Base-by-base conservation (phyloP, 2,888 invertebrate species). In the Itoplectis maculator region DNA sequence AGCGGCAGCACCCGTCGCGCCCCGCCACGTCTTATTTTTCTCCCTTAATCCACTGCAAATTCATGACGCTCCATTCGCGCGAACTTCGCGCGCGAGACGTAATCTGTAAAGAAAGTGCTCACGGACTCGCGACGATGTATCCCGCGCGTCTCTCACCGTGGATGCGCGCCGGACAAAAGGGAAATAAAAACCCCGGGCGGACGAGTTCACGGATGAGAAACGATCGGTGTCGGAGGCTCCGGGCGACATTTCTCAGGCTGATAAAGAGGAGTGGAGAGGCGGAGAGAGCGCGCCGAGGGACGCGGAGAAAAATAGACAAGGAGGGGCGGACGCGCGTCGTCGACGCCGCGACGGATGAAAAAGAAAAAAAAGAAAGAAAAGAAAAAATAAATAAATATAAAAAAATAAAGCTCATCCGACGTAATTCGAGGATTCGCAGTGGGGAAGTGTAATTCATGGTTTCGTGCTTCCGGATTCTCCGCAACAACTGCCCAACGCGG, bases 391-490 rank as follows among this genome's bases (percentile, higher is more conserved):
- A 83, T n/a, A 75, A 42, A 59, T 15, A 5, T 63, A 74, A n/a
- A 20, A 37, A 81, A 83, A 83, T 82, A 83, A 85, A 83, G 83
- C 83, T 85, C 84, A 85, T 85, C 84, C 78, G 80, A 83, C 83
- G 84, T 85, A 83, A 85, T 85, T 85, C 84, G 84, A 83, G 81
- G 59, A 85, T 83, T 83, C 76, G 83, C 72, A 79, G 79, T 83
- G 69, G 80, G 69, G 49, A 79, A 84, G 83, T 79, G 85, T 84
- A 84, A 84, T 84, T 85, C 85, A 85, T 80, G 77, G 83, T 78
- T 68, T 70, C 73, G 80, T 72, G 81, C 69, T 84, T 79, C 79
- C 74, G 83, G 83, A 80, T 73, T 77, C 68, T 77, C 42, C 59
- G 29, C 45, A 63, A 54, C 61, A 40, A 56, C 56, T 40, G 54